Base-by-base conservation (phyloP, 2,888 invertebrate species). In the Cotesia congregata region DNA sequence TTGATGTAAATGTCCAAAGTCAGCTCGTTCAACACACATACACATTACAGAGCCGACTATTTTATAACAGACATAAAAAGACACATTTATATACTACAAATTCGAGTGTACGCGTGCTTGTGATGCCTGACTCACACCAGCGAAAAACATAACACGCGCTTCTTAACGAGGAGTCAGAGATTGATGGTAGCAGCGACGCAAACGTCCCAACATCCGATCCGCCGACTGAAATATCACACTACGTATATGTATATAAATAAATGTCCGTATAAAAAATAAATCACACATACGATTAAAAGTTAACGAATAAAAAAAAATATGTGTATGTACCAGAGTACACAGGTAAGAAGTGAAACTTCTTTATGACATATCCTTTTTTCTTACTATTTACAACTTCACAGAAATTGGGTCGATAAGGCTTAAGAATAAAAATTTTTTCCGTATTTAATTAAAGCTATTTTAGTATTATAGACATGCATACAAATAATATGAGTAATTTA, bases 151-250 rank as follows among this genome's bases (percentile, higher is more conserved):
- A 85, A 86, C 83, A 85, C 86, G 85, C 82, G 85, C 83, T 84
- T 86, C 87, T 88, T 88, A 88, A 88, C 87, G 88, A 88, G 88
- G 83, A 84, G 82, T 79, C 82, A 83, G 87, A 88, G 88, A 89
- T 89, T 88, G 88, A 89, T 88, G 88, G 83, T 83, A 75, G 82
- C 86, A 85, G 82, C 83, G 86, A 85, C 85, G 84, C 83, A 80
- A 73, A 50, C 62, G 39, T 71, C 39, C 61, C 62, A 61, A 73
- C 73, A 73, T 73, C 67, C 50, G 70, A 70, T 60, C n/a, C 20
- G 70, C 62, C 15, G 64, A 50, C 67, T 73, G 73, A 73, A 73
- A 73, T 73, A 73, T 73, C 72, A 73, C 65, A 50, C 65, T 30
- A 65, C 12, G 6, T 62, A 20, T 62, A 64, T 6, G 20, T 15